Base-by-base conservation (phyloP, 2,113 vertebrate genomes). In the Oncorhynchus tshawytscha region DNA sequence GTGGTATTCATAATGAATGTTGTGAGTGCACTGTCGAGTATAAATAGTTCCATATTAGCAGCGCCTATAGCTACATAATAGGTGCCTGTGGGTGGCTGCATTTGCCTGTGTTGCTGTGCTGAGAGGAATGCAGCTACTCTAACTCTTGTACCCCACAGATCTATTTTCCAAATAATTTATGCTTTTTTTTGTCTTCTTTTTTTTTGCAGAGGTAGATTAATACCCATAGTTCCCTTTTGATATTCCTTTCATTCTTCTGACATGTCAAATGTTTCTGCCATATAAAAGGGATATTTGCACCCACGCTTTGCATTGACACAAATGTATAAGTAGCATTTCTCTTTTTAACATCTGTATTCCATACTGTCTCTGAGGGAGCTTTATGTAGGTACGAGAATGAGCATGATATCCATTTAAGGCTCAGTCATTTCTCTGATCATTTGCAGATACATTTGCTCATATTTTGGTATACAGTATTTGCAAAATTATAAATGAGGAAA, bases 101-200 rank as follows among this genome's bases (percentile, higher is more conserved):
- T 18, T 45, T 45, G 9, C 15, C 16, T 62, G 59, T n/a, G 83
- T 78, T 86, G 68, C 84, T 87, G 81, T 73, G 85, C 90, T 82
- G 71, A 81, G 70, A 83, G 78, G 74, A 83, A 84, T 7, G 62
- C 0, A 20, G 60, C 29, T 68, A 71, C 39, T 45, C 39, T 45
- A 45, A 45, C 39, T 45, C 39, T 45, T 45, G 39, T 45, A 48
- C 51, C 16, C 51, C 3, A 54, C 51, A 54, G 51, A 54, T 54
- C 4, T 1, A 54, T 54, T 15, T 54, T 4, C 51, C 5, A 80
- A 86, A 83, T 90, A 90, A 90, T 87, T 90, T 80, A 88, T 85
- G 82, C 71, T 18, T 2, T 71, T 67, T 81, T 11, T 45, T 0
- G 1, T 34, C 4, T 34, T 6, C 2, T 0, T 45, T 45, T 11